Evolutionary conservation across 2,113 vertebrate genomes (phyloP).

Genomic region (Saguinus imperator): DNA sequence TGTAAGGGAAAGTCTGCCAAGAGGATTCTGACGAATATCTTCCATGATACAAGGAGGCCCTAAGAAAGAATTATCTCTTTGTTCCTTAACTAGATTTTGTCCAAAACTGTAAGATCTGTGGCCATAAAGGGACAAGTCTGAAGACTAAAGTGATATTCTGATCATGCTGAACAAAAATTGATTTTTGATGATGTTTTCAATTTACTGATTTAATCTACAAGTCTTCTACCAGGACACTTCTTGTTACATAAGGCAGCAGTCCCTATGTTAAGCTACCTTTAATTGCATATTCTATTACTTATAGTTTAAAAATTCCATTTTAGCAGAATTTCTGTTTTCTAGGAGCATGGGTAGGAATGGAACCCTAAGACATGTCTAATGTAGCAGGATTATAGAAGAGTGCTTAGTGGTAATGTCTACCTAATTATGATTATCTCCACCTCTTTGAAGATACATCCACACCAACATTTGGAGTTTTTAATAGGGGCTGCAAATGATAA

Average conservation of each 20-base stretch:
- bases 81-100: not conserved
- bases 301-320: not conserved
- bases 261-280: not conserved
- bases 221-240: not conserved
- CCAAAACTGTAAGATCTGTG: not conserved
- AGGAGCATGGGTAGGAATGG: not conserved
- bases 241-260: not conserved
- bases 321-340: not conserved
- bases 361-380: not conserved
- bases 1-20: not conserved
- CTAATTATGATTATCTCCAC: not conserved
- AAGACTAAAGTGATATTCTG: constrained; percentile 1
- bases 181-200: not conserved
- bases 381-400: not conserved
- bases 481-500: not conserved
- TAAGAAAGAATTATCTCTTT: not conserved
- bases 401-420: not conserved
- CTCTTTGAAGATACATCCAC: not conserved
- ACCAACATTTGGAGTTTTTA: not conserved
- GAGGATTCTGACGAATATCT: not conserved
- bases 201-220: not conserved
- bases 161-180: not conserved
- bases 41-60: not conserved
- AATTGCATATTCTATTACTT: not conserved
- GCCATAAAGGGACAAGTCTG: not conserved